Evolutionary conservation across 2,888 invertebrate genomes (phyloP).

Genomic region (Agriopis aurantiaria): DNA sequence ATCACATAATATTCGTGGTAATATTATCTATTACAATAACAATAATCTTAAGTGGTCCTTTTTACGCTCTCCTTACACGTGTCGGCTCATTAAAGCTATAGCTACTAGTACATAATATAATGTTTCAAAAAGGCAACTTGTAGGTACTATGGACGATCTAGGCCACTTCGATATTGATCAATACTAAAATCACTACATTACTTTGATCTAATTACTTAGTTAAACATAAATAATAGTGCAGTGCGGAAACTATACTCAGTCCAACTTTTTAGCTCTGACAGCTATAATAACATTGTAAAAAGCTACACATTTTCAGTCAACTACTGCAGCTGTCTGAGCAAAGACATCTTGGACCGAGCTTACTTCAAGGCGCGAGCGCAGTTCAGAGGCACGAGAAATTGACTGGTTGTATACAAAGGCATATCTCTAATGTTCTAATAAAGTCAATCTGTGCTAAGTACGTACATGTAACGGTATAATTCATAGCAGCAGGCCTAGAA

Average conservation of each 20-base stretch:
- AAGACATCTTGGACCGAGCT: too few species aligned
- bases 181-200: conserved; percentile 6
- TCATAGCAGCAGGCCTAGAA: too few species aligned
- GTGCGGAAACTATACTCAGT: background rate
- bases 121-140: conserved; percentile 36
- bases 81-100: conserved; percentile 51
- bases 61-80: conserved; percentile 69
- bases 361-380: too few species aligned
- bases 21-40: conserved; percentile 63
- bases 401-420: conserved; percentile 21
- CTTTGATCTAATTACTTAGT: background rate
- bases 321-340: too few species aligned
- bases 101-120: conserved; percentile 12
- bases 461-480: background rate
- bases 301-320: too few species aligned
- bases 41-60: conserved; percentile 79
- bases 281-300: too few species aligned
- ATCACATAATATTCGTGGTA: conserved; percentile 84
- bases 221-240: background rate
- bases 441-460: background rate
- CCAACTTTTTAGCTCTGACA: too few species aligned
- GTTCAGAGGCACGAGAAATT: conserved; percentile 35
- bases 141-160: conserved; percentile 36
- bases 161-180: conserved; percentile 35
- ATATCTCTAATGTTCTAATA: background rate